Base-by-base conservation (phyloP, 2,113 vertebrate species). In the Corythornis madagascariensis region DNA sequence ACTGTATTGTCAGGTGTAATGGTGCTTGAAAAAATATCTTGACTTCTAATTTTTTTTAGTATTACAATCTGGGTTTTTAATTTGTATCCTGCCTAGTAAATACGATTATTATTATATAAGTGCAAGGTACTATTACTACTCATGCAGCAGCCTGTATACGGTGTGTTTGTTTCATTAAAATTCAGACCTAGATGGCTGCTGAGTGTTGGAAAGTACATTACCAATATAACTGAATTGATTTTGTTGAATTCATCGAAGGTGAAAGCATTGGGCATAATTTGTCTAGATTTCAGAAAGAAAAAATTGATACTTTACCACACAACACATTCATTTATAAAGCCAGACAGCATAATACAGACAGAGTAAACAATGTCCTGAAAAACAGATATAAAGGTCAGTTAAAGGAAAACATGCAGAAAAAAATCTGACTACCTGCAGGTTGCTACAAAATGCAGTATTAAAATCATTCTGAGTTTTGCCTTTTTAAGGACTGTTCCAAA, bases 201-300 rank as follows among this genome's bases (percentile, higher is more conserved):
- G 89, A 93, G 72, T 70, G 88, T 69, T 95, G 53, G 73, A 86
- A 95, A 91, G 88, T 95, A 71, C 88, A 90, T 96, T 96, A 94
- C 81, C 77, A 92, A 73, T 89, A 77, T 67, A 90, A 86, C 64
- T 80, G 56, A 88, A 95, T 87, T 89, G 95, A 96, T 95, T 94
- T 90, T 72, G 53, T 78, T 69, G 91, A 91, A 90, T 38, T 17
- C 31, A 84, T 47, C 87, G 88, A 94, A 92, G 78, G 80, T 93
- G 86, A 95, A 95, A 96, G 17, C 79, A 73, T 18, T 66, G 82
- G 67, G 52, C 60, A 87, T 90, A 92, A 96, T 94, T 94, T 86
- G 93, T 95, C 83, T 92, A 75, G 77, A 93, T 96, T 96, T 92
- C 73, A 91, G 40, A n/a, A 76, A 69, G 82, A 35, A 52, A 53